Evolutionary conservation across 2,113 vertebrate species (phyloP).

Genomic region (Uria lomvia): DNA sequence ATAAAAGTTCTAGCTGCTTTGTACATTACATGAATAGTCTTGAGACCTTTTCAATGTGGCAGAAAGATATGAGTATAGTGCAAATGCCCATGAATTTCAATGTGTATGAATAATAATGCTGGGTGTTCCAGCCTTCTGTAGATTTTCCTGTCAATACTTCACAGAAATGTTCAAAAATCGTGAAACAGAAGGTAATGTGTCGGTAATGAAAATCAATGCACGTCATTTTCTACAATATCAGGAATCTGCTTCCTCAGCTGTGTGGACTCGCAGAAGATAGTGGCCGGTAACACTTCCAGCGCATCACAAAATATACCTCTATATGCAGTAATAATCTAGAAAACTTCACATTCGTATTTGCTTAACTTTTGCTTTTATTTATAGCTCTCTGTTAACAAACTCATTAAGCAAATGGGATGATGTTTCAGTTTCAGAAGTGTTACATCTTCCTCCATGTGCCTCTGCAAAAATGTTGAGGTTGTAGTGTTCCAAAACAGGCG

Average conservation of each 20-base stretch:
- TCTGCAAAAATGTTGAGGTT: not conserved
- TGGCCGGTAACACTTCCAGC: not conserved
- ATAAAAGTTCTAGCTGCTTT: not conserved
- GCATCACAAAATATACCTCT: not conserved
- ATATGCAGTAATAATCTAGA: not conserved
- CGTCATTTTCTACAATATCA: not conserved
- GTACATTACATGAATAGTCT: not conserved
- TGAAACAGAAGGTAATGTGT: not conserved
- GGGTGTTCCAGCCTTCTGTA: not conserved
- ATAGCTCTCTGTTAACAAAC: not conserved
- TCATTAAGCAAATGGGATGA: not conserved
- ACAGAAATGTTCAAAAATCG: not conserved
- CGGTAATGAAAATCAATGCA: not conserved
- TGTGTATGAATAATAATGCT: not conserved
- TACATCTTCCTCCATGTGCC: not conserved
- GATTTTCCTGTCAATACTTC: not conserved
- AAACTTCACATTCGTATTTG: not conserved
- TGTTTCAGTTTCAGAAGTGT: not conserved
- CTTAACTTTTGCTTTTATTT: not conserved
- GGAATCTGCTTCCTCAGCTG: not conserved
- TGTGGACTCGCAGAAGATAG: not conserved
- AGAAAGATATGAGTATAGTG: not conserved
- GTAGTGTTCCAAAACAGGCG: not conserved
- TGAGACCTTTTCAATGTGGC: not conserved
- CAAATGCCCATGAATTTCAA: not conserved